A percentile compares a stretch with the other conserved stretches of the same genome.
These are phyloP conservation scores for Notoglanidium macrostoma DNA, from an alignment of 2,797 vertebrate species.

Conservation along the genomic window DNA sequence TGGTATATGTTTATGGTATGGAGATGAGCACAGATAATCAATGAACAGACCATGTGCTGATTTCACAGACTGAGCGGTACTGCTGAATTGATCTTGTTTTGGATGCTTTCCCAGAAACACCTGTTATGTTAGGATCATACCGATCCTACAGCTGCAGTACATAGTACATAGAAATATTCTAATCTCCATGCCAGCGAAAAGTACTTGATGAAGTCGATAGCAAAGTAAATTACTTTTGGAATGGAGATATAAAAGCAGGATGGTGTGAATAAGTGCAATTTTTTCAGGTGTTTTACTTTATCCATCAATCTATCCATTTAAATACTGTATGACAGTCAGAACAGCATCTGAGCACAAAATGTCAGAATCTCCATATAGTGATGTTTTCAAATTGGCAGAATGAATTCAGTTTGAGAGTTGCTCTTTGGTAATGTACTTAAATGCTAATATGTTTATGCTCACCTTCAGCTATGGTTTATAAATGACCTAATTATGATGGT, in stretches of 20 bases:
- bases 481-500: slow-evolving; percentile 33
- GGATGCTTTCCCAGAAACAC: slow-evolving; percentile 44
- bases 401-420: slow-evolving; percentile 23
- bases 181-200: slow-evolving; percentile 36
- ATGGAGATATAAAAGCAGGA: slow-evolving; percentile 20
- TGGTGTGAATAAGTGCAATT: slow-evolving; percentile 20
- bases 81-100: slow-evolving; percentile 20
- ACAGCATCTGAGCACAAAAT: slow-evolving; percentile 1
- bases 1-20: slow-evolving; percentile 39
- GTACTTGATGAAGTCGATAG: slow-evolving; percentile 38
- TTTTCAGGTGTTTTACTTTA: not conserved
- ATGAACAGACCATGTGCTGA: slow-evolving; percentile 25
- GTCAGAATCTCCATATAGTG: slow-evolving; percentile 28
- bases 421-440: slow-evolving; percentile 41
- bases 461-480: slow-evolving; percentile 30
- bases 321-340: slow-evolving; percentile 1
- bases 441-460: slow-evolving; percentile 24
- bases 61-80: not conserved
- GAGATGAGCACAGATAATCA: slow-evolving; percentile 33
- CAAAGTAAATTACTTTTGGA: slow-evolving; percentile 38
- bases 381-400: slow-evolving; percentile 20
- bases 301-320: slow-evolving; percentile 14
- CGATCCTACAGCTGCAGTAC: slow-evolving; percentile 25
- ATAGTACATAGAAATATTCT: slow-evolving; percentile 20
- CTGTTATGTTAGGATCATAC: slow-evolving; percentile 28